Base-by-base conservation (phyloP, 2,888 invertebrate genomes). In the Myathropa florea region DNA sequence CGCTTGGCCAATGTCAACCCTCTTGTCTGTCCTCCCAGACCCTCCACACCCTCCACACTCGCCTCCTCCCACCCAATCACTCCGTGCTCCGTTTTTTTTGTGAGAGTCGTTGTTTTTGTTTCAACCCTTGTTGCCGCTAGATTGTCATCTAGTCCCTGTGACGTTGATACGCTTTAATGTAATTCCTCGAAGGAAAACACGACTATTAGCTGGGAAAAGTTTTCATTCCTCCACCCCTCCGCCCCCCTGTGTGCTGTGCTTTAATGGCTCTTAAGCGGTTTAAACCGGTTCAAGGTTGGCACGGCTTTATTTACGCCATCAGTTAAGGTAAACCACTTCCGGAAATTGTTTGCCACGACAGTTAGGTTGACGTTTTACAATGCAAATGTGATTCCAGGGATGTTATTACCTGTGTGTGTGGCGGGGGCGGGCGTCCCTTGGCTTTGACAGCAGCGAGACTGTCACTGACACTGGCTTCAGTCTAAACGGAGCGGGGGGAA, bases 251-350 rank as follows among this genome's bases (percentile, higher is more conserved):
- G 26, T 33, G 63, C 53, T 59, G 39, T 26, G 65, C 75, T 83
- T 86, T 86, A 86, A 83, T 86, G 75, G 75, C 83, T 78, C 83
- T 86, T 83, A 83, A 86, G 73, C 86, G 86, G 79, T 86, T 86
- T 86, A 83, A 86, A 73, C 57, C 70, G 75, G 78, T 83, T 86
- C 78, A 86, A 86, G 86, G 82, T 83, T 86, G 83, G 57, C 57
- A 26, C 28, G 55, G 78, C 73, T 67, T 75, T 83, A 83, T 78
- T 78, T 86, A 78, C 83, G 65, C 82, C 86, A 86, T 86, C 83
- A 86, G 86, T 83, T 86, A 78, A 86, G 86, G 86, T 86, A 86
- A 86, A 86, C 86, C 83, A 86, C 86, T 86, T 86, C 83, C 86
- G 78, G 83, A 83, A 86, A 86, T 86, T 86, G 86, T 86, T 83